Percentiles rank a stretch among this genome's conserved stretches.
These are phyloP conservation scores for Rhynchopsitta pachyrhyncha DNA, from an alignment of 2,113 vertebrate genomes.

Conservation along the genomic window DNA sequence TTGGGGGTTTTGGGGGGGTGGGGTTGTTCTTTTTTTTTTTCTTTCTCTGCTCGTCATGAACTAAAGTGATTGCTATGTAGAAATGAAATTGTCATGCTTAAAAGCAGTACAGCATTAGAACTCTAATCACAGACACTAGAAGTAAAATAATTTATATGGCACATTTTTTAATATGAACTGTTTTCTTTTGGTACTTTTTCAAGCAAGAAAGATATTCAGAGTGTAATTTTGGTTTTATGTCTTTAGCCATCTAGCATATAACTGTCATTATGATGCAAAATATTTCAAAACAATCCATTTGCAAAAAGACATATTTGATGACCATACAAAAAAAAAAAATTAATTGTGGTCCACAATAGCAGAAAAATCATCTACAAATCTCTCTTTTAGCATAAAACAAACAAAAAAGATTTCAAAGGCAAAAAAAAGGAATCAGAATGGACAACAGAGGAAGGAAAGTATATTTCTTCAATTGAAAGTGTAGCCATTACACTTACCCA, in stretches of 20 bases:
- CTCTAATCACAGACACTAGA: conserved; percentile 59
- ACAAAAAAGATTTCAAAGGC: neutral
- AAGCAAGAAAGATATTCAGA: neutral
- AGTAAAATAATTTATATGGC: conserved; percentile 15
- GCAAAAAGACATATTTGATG: neutral
- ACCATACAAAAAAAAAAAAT: neutral
- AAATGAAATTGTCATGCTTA: conserved; percentile 73
- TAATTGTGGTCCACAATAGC: fast-evolving
- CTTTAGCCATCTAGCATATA: neutral
- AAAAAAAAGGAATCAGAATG: neutral
- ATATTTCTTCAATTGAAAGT: neutral
- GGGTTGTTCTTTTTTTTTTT: neutral
- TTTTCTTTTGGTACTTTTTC: neutral
- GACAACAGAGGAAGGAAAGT: neutral
- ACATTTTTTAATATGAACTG: neutral
- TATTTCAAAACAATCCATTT: neutral
- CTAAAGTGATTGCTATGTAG: conserved; percentile 57
- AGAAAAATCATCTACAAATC: neutral
- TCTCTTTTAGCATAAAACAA: neutral
- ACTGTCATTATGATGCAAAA: neutral
- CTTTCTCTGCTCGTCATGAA: conserved; percentile 24
- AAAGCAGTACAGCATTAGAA: conserved; percentile 65
- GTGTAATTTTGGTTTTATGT: neutral
- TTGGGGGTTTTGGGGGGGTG: neutral
- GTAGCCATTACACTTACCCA: neutral